Evolutionary conservation across 2,113 vertebrate species (phyloP), one percentile per base, ranked within the genome.

Genomic region (Rhodinocichla rosea): DNA sequence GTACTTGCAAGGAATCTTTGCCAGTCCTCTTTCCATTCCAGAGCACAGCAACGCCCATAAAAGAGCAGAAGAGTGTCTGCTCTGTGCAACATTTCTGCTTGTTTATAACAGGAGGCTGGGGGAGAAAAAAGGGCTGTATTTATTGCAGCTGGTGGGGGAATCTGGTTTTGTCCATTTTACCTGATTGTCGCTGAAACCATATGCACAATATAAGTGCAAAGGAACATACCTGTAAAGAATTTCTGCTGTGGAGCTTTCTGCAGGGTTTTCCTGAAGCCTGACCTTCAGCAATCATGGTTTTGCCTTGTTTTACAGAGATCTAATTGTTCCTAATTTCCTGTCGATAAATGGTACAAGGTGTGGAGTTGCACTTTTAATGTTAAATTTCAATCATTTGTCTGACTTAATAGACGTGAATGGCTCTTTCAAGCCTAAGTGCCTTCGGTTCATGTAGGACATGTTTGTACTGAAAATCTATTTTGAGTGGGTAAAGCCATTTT

Each of bases 301-400:
- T 95, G 93, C 96, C 88, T 94, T 97, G 96, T 94, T 95, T 97
- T 96, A 96, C 96, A 97, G 97, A 98, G 97, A 97, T 96, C 95
- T 98, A 98, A 98, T 98, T 98, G 97, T 97, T 98, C 89, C 96
- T 97, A 97, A 98, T 98, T 98, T 98, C 98, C 98, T 98, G 97
- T 69, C 49, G 15, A 88, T 98, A 98, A 98, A 98, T 97, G 97
- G 95, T 98, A 97, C 97, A 98, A 98, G 98, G 98, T 98, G 98
- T 96, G 95, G 95, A 95, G 78, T 27, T 93, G 93, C 76, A 71
- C 97, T 92, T 95, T 68, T 74, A 90, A 87, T 97, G 96, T 97
- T 97, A 91, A 94, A 95, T 97, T 97, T 98, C 96, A 97, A 92
- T 98, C 97, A 98, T 98, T 98, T 98, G 97, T 98, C 98, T 74